phyloP scores from a whole-genome alignment of 2,113 vertebrate species.

The Vulpes vulpes region DNA sequence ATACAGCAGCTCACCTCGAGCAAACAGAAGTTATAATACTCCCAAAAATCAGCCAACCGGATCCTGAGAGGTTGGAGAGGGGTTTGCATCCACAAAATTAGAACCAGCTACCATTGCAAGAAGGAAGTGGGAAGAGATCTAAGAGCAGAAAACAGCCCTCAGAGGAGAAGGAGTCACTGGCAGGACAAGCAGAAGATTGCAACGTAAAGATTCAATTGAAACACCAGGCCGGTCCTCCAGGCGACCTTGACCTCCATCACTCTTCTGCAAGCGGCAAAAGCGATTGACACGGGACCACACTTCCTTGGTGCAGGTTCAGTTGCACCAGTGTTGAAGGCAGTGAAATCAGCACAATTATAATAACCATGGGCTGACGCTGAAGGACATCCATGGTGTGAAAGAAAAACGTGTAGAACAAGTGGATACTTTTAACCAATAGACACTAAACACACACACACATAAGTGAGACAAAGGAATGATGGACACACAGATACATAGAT shows the following conservation, averaged over 20 bases:
- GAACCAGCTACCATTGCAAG: not conserved
- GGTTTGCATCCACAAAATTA: slow-evolving; percentile 63
- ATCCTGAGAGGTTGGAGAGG: slow-evolving; percentile 38
- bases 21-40: not conserved
- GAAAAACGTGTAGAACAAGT: not conserved
- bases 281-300: fast-evolving
- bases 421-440: not conserved
- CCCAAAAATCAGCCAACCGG: not conserved
- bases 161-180: not conserved
- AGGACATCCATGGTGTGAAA: not conserved
- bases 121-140: not conserved
- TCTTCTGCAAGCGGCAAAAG: fast-evolving
- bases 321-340: not conserved
- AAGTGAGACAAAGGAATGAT: no score
- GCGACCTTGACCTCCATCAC: fast-evolving
- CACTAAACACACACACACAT: not conserved
- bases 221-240: not conserved
- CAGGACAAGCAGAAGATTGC: not conserved
- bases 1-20: slow-evolving; percentile 23
- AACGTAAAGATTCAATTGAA: not conserved
- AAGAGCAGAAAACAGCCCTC: not conserved
- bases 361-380: not conserved
- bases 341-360: not conserved
- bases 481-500: not conserved
- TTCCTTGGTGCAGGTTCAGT: no score